Conservation (phyloP, 2,113 vertebrate species). For the Empidonax alnorum region DNA sequence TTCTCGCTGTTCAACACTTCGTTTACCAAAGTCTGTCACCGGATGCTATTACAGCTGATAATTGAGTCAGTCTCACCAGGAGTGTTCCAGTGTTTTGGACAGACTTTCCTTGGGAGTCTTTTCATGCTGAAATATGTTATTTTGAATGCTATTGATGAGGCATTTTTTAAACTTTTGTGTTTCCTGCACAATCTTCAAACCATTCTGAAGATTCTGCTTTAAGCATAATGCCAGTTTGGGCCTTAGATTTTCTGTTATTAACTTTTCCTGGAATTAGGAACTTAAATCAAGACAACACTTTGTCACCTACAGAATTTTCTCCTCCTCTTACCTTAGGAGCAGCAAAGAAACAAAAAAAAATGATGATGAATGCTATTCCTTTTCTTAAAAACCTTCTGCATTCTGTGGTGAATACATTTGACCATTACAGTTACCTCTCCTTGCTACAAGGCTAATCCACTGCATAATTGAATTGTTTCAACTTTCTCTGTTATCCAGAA, state of each 20-base stretch:
- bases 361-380: neutral
- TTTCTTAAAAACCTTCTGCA: neutral
- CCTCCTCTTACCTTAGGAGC: neutral
- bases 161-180: neutral
- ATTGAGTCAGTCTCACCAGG: slow-evolving; percentile 26
- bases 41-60: slow-evolving; percentile 40
- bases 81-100: neutral
- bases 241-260: neutral
- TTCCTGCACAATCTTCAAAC: neutral
- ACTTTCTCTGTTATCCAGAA: neutral
- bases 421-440: neutral
- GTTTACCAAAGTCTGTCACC: neutral
- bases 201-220: neutral
- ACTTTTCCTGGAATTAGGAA: neutral
- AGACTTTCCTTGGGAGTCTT: neutral
- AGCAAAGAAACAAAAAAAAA: neutral
- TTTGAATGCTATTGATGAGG: neutral
- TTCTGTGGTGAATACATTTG: neutral
- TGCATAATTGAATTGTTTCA: neutral
- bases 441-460: neutral
- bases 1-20: slow-evolving; percentile 28
- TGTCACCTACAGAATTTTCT: neutral
- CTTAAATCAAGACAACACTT: neutral
- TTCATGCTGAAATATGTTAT: neutral
- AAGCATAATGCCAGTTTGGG: neutral